A percentile compares a stretch with the other conserved stretches of the same genome.
Evolutionary conservation across 2,888 invertebrate species (phyloP).

Genomic region (Ypsolopha scabrella): DNA sequence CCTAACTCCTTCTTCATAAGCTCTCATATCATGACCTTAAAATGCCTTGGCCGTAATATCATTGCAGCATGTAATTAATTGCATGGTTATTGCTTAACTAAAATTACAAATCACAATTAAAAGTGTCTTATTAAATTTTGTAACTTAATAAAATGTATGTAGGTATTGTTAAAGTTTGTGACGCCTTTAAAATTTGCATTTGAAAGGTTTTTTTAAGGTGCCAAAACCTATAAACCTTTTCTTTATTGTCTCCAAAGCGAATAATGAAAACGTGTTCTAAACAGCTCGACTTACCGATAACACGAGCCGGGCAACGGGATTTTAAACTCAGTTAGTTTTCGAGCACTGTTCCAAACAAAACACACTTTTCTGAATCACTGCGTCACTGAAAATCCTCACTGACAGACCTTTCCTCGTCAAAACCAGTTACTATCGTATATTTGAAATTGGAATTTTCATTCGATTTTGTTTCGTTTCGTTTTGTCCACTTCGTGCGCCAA

Average conservation of each 20-base stretch:
- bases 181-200: too few species aligned
- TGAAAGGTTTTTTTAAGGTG: too few species aligned
- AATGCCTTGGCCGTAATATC: too few species aligned
- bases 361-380: not conserved
- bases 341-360: not conserved
- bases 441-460: not conserved
- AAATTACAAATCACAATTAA: too few species aligned
- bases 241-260: not conserved
- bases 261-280: not conserved
- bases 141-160: too few species aligned
- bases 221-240: too few species aligned
- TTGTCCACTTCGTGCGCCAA: not conserved
- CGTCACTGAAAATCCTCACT: not conserved
- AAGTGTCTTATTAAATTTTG: too few species aligned
- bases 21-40: too few species aligned
- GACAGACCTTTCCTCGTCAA: not conserved
- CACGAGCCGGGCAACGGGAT: constrained; percentile 52
- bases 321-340: constrained; percentile 12
- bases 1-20: too few species aligned
- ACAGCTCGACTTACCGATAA: constrained; percentile 40
- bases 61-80: too few species aligned
- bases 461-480: not conserved
- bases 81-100: too few species aligned
- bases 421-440: not conserved
- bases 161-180: too few species aligned